Conservation (phyloP, 2,797 vertebrate species). For the Galaxias olidus region DNA sequence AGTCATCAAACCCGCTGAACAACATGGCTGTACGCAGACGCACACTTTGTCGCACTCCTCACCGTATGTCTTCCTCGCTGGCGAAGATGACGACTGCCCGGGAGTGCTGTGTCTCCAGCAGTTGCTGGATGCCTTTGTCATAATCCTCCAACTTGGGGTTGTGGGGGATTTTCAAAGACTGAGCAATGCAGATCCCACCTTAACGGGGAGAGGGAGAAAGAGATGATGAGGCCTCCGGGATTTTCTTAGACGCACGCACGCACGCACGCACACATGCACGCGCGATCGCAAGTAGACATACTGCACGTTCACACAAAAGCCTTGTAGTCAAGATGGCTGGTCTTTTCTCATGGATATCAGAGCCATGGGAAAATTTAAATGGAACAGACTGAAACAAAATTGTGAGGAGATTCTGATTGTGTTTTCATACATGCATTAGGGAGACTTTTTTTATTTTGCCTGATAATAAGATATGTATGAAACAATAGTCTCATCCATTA, state of each 20-base stretch:
- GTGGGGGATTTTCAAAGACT: slow-evolving; percentile 91
- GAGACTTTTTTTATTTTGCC: slow-evolving; percentile 36
- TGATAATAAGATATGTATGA: slow-evolving; percentile 1
- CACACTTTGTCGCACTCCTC: slow-evolving; percentile 42
- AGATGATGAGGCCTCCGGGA: slow-evolving; percentile 44
- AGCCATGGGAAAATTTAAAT: slow-evolving; percentile 34
- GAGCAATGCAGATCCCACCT: slow-evolving; percentile 94
- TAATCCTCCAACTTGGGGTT: slow-evolving; percentile 87
- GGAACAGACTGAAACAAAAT: slow-evolving; percentile 39
- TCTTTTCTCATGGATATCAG: slow-evolving; percentile 36
- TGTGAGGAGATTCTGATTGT: slow-evolving; percentile 38
- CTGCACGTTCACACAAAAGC: slow-evolving; percentile 22
- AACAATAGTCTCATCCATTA: background rate
- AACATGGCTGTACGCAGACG: slow-evolving; percentile 31
- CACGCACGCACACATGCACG: slow-evolving; percentile 29
- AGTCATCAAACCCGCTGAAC: slow-evolving; percentile 38
- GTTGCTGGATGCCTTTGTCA: slow-evolving; percentile 88
- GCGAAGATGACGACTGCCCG: slow-evolving; percentile 91
- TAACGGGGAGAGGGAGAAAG: slow-evolving; percentile 15
- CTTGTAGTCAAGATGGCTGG: slow-evolving; percentile 40
- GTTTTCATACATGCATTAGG: slow-evolving; percentile 33
- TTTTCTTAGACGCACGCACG: slow-evolving; percentile 5
- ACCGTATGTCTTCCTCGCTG: slow-evolving; percentile 94
- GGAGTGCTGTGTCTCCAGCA: slow-evolving; percentile 87
- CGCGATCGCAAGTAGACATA: background rate